Base-by-base conservation (phyloP, 2,113 vertebrate genomes). In the Anser brachyrhynchus region DNA sequence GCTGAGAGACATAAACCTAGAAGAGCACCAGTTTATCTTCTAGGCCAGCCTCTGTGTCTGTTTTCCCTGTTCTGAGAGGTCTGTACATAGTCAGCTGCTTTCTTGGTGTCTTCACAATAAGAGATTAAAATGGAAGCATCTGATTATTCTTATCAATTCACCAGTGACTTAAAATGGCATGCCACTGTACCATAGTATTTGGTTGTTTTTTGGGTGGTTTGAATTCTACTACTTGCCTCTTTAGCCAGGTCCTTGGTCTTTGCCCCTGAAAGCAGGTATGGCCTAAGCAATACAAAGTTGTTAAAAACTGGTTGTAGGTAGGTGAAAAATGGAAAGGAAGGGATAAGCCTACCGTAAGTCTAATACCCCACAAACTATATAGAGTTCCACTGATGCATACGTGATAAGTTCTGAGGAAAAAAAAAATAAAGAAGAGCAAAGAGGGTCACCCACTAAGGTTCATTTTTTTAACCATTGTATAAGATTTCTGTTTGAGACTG, bases 401-500 rank as follows among this genome's bases (percentile, higher is more conserved):
- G 33, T 46, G 61, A 51, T 78, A 62, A 6, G 11, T 72, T 77
- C 37, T 37, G 51, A 78, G 41, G 52, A 6, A 59, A 65, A 82
- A 66, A 69, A 58, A 74, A 18, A 70, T 55, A 67, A 84, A 54
- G 67, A 87, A 73, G 64, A 84, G 55, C 54, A 92, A 91, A 82
- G 58, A 87, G 11, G 43, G 70, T 95, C 70, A 94, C 71, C 61
- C 14, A 3, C 49, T 58, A 31, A 73, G 37, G 71, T 87, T 92
- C 51, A 35, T 73, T 93, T 96, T 87, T 95, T 84, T 77, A 87
- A 75, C 78, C 78, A 66, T 87, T 96, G 84, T 87, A 76, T 91
- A 94, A 93, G 74, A 92, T 96, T 96, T 94, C 91, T 93, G 6
- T 62, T 87, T 89, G 91, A 96, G 89, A 91, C 91, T 77, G 69